phyloP scores from a whole-genome alignment of 2,888 invertebrate species.

The Nomada flava region DNA sequence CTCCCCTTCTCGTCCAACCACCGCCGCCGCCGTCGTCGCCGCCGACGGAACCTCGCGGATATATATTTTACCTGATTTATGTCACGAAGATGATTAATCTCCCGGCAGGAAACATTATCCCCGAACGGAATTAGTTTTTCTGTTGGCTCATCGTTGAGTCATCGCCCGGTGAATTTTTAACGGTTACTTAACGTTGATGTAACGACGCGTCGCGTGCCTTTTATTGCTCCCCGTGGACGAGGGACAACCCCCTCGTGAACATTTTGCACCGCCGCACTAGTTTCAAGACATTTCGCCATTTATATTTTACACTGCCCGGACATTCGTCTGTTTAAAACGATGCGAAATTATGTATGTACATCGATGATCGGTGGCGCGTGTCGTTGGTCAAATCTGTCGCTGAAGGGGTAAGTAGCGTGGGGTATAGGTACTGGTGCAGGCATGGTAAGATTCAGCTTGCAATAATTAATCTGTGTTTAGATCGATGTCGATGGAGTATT shows the following conservation, averaged over 20 bases:
- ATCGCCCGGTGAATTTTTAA: constrained; percentile 26
- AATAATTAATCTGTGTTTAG: background rate
- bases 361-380: no score
- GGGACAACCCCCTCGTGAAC: background rate
- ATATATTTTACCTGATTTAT: constrained; percentile 48
- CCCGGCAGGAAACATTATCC: constrained; percentile 36
- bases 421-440: background rate
- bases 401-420: no score
- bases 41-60: constrained; percentile 16
- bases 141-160: constrained; percentile 26
- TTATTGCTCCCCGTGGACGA: background rate
- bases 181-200: constrained; percentile 15
- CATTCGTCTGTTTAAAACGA: no score
- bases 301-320: no score
- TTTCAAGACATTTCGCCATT: no score
- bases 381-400: no score
- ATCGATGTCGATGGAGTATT: no score
- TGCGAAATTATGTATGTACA: no score
- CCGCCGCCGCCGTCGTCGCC: background rate
- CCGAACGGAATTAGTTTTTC: constrained; percentile 38
- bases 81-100: constrained; percentile 53
- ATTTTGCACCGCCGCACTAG: background rate
- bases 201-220: constrained; percentile 10
- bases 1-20: background rate
- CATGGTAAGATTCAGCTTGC: background rate